phyloP scores from a whole-genome alignment of 1,140 invertebrate genomes.

The fruit fly (Drosophila melanogaster) region Release_6_plus_ISO1_MT NT_033779.5:4286501-4287000 shows the following conservation, averaged over 20 bases:
- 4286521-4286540: constrained; percentile 3
- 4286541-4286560: constrained; percentile 16
- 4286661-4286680: constrained; percentile 20
- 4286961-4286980: constrained; percentile 24
- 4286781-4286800: constrained; percentile 39
- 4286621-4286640: constrained; percentile 23
- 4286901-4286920: constrained; percentile 2
- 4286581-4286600: constrained; percentile 5
- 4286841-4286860: constrained; percentile 67
- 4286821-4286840: constrained; percentile 54
- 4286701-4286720: constrained; percentile 40
- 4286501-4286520: not conserved
- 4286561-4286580: constrained; percentile 33
- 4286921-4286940: constrained; percentile 33
- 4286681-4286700: not conserved
- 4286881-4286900: constrained; percentile 35
- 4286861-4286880: constrained; percentile 9
- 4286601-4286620: constrained; percentile 3
- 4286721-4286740: constrained; percentile 26
- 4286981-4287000: constrained; percentile 16
- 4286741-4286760: constrained; percentile 18
- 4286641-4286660: constrained; percentile 25
- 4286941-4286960: constrained; percentile 40
- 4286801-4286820: constrained; percentile 66
- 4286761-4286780: not conserved